These are phyloP conservation scores for Eumacrocentrus americanus DNA, from an alignment of 2,888 invertebrate species.

Conservation along the genomic window DNA sequence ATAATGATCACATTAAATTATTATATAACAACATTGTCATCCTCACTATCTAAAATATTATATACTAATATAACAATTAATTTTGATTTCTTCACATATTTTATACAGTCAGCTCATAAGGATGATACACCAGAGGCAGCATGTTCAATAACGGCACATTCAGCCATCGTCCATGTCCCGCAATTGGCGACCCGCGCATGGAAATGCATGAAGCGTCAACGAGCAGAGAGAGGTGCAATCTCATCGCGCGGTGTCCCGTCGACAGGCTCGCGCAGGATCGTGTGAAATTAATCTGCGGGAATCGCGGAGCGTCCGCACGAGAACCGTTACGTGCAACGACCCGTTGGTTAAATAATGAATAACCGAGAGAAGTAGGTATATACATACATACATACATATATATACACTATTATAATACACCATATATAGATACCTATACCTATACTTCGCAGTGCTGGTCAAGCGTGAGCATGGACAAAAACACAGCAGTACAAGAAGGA, in stretches of 20 bases:
- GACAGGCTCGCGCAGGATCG: conserved; percentile 18
- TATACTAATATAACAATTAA: no score
- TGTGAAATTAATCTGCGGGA: conserved; percentile 27
- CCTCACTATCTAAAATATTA: no score
- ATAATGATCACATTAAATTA: no score
- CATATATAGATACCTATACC: conserved; percentile 18
- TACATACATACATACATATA: not conserved
- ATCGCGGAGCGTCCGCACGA: conserved; percentile 15
- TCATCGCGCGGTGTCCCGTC: conserved; percentile 22
- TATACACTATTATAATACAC: not conserved
- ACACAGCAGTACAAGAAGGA: conserved; percentile 4
- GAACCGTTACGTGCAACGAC: conserved; percentile 21
- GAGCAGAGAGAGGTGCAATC: conserved; percentile 3
- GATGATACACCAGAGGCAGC: no score
- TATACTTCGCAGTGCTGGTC: conserved; percentile 34
- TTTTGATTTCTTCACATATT: no score
- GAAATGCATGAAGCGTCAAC: conserved; percentile 12
- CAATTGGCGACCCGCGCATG: not conserved
- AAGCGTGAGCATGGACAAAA: conserved; percentile 19
- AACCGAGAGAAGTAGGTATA: not conserved
- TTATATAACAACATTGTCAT: no score
- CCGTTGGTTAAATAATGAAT: conserved; percentile 25
- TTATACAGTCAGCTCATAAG: no score
- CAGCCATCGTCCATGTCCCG: not conserved
- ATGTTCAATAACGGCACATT: conserved; percentile 21